These are phyloP conservation scores for Opisthocomus hoazin DNA, from an alignment of 2,113 vertebrate genomes.

Conservation along the genomic window DNA sequence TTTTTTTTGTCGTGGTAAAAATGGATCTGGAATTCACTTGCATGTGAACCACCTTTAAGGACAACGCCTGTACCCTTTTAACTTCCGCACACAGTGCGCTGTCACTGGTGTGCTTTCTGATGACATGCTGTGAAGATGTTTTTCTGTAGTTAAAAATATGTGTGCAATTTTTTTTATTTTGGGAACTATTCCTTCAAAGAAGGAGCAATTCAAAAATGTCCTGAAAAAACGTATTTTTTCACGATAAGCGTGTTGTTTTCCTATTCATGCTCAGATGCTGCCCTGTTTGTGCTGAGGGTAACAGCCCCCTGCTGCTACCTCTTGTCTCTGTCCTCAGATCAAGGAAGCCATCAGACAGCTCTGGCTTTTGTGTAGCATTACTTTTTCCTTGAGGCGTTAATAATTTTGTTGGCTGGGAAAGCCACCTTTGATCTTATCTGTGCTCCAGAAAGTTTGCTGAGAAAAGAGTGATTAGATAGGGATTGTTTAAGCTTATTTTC, in stretches of 20 bases:
- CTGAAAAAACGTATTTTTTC: neutral
- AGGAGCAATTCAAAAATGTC: neutral
- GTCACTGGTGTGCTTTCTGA: neutral
- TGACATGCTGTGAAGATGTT: neutral
- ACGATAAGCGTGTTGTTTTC: neutral
- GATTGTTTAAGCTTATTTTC: conserved; percentile 6
- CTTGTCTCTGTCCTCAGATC: neutral
- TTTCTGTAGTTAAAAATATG: neutral
- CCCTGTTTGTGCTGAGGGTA: neutral
- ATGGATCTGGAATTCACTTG: neutral
- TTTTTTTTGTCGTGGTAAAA: neutral
- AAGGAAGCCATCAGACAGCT: neutral
- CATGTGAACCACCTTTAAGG: neutral
- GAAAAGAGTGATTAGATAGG: neutral
- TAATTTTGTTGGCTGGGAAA: neutral
- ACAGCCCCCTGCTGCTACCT: neutral
- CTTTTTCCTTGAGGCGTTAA: conserved; percentile 16
- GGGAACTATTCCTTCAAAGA: neutral
- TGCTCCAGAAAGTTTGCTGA: neutral
- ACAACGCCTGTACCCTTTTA: neutral
- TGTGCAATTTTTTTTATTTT: neutral
- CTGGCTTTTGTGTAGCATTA: neutral
- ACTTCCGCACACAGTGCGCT: neutral
- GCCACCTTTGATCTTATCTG: conserved; percentile 33
- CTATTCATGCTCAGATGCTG: neutral